These are phyloP conservation scores for Macquaria australasica DNA, from an alignment of 2,113 vertebrate species.

Conservation along the genomic window DNA sequence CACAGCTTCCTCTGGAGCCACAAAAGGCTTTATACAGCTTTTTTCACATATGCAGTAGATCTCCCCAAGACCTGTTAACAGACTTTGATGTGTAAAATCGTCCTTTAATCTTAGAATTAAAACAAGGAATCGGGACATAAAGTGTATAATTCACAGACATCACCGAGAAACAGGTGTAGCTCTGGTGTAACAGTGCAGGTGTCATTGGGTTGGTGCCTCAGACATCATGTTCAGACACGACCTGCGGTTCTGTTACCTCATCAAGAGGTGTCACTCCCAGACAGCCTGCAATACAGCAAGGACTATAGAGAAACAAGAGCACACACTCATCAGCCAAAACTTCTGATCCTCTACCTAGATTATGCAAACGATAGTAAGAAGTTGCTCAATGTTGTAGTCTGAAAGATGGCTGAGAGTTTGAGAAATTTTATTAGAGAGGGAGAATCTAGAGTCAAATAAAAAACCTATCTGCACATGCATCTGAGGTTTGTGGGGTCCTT, in stretches of 20 bases:
- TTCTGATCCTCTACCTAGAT: constrained; percentile 10
- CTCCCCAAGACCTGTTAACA: neutral
- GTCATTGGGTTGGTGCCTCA: constrained; percentile 49
- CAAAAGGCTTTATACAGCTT: neutral
- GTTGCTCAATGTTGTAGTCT: constrained; percentile 38
- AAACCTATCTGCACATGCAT: neutral
- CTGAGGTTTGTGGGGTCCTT: neutral
- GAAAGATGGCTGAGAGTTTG: constrained; percentile 2
- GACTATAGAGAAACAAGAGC: constrained; percentile 35
- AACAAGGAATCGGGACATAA: neutral
- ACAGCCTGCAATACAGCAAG: constrained; percentile 17
- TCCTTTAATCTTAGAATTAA: neutral
- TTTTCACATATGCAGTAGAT: neutral
- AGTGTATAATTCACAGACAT: neutral
- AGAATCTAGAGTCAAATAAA: neutral
- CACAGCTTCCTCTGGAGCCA: neutral
- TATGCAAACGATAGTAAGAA: constrained; percentile 34
- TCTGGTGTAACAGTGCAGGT: constrained; percentile 48
- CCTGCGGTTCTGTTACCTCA: constrained; percentile 51
- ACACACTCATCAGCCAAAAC: constrained; percentile 9
- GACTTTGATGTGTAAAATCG: neutral
- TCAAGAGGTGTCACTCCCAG: constrained; percentile 29
- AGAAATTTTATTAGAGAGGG: neutral
- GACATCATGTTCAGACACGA: constrained; percentile 63
- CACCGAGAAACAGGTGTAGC: constrained; percentile 44